These are phyloP conservation scores for Heliconius congener DNA, from an alignment of 1,140 invertebrate genomes.

Conservation along the genomic window DNA sequence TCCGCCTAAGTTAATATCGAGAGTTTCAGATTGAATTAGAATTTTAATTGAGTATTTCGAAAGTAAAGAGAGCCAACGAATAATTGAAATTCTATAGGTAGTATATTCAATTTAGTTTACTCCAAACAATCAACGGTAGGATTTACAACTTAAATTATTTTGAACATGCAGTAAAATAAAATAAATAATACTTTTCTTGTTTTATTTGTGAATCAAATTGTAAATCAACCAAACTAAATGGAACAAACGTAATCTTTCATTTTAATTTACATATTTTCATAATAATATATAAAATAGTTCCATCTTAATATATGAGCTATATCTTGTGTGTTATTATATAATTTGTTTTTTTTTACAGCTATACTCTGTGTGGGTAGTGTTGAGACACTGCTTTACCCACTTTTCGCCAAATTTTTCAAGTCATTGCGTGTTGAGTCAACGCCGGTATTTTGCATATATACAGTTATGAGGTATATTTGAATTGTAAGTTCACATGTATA, in stretches of 20 bases:
- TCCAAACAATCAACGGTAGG: neutral
- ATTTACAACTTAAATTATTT: conserved; percentile 8
- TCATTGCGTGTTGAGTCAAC: no score
- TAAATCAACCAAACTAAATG: neutral
- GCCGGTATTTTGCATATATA: no score
- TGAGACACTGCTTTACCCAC: no score
- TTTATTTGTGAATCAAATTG: neutral
- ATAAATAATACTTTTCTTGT: neutral
- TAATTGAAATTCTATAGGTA: conserved; percentile 37
- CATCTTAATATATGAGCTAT: no score
- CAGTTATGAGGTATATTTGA: no score
- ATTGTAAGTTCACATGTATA: no score
- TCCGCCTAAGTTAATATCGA: conserved; percentile 27
- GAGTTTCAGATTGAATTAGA: conserved; percentile 35
- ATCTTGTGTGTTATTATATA: no score
- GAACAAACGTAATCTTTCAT: neutral
- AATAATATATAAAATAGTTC: neutral
- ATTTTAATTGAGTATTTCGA: conserved; percentile 39
- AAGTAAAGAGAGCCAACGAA: conserved; percentile 35
- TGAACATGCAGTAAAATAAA: neutral
- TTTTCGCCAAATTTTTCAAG: no score
- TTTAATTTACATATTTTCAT: neutral
- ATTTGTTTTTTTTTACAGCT: no score
- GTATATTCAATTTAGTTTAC: conserved; percentile 10
- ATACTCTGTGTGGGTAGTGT: no score